Conservation (phyloP, 2,797 vertebrate species). For the Glossophaga mutica region DNA sequence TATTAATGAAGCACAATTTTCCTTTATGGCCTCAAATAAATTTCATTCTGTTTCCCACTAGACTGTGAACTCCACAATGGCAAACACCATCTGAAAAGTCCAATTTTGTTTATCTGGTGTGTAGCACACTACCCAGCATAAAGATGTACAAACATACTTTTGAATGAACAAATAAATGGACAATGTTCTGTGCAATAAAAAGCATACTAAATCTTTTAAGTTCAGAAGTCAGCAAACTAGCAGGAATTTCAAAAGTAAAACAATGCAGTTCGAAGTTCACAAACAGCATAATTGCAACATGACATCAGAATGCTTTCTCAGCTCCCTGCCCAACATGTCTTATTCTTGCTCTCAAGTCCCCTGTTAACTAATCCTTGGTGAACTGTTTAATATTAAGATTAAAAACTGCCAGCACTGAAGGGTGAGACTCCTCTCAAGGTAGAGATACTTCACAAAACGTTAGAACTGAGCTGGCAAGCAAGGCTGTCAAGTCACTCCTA, state of each 20-base stretch:
- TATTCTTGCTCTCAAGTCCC: not conserved
- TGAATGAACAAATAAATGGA: slow-evolving; percentile 17
- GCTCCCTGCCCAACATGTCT: not conserved
- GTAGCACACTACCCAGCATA: not conserved
- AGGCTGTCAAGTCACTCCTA: not conserved
- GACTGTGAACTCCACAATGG: not conserved
- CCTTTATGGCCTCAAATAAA: not conserved
- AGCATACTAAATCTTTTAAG: not conserved
- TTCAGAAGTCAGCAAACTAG: not conserved
- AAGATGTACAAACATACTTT: not conserved
- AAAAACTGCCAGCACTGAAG: not conserved
- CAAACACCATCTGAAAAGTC: not conserved
- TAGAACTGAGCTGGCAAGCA: not conserved
- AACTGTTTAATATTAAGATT: not conserved
- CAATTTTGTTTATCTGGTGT: not conserved
- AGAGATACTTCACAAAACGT: not conserved
- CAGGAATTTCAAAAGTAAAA: not conserved
- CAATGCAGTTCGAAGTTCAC: not conserved
- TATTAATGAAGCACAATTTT: not conserved
- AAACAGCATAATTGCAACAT: not conserved
- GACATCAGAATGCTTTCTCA: not conserved
- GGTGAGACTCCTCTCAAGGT: not conserved
- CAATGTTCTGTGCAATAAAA: not conserved
- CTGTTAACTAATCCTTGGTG: not conserved
- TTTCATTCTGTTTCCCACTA: not conserved